A percentile compares a stretch with the other conserved stretches of the same genome.
Conservation (phyloP, 1,140 invertebrate species). For the Coenobita brevimanus region DNA sequence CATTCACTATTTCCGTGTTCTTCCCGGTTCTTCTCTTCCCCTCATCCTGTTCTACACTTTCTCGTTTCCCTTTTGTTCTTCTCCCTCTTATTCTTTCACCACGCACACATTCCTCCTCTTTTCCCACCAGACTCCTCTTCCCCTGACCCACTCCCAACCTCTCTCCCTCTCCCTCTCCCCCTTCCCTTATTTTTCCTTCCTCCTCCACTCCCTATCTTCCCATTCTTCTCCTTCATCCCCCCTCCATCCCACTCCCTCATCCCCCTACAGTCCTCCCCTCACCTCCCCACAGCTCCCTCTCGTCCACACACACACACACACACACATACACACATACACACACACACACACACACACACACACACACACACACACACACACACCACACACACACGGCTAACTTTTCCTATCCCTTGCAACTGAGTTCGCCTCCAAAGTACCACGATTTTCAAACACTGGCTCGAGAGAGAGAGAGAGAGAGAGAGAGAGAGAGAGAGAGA, state of each 20-base stretch:
- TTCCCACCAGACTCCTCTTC: background rate
- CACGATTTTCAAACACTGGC: background rate
- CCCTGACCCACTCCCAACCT: background rate
- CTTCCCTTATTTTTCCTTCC: background rate
- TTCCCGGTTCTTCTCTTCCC: background rate
- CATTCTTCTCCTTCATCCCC: background rate
- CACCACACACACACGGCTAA: background rate
- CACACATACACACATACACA: too few species aligned
- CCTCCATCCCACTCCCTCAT: background rate
- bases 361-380: conserved; percentile 12
- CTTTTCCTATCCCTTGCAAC: background rate
- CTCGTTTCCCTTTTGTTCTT: too few species aligned
- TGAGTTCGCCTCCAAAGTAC: background rate
- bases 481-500: background rate
- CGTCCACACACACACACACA: too few species aligned
- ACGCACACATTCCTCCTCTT: background rate
- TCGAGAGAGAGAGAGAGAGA: background rate
- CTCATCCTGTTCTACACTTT: too few species aligned
- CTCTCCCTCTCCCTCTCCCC: background rate
- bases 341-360: too few species aligned
- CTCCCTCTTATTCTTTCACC: background rate
- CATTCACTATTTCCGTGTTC: background rate
- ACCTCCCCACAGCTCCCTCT: background rate
- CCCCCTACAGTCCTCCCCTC: background rate
- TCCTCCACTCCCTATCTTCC: background rate